A percentile compares a stretch with the other conserved stretches of the same genome.
These are phyloP conservation scores for Hemichromis elongatus DNA, from an alignment of 2,113 vertebrate genomes.

Conservation along the genomic window DNA sequence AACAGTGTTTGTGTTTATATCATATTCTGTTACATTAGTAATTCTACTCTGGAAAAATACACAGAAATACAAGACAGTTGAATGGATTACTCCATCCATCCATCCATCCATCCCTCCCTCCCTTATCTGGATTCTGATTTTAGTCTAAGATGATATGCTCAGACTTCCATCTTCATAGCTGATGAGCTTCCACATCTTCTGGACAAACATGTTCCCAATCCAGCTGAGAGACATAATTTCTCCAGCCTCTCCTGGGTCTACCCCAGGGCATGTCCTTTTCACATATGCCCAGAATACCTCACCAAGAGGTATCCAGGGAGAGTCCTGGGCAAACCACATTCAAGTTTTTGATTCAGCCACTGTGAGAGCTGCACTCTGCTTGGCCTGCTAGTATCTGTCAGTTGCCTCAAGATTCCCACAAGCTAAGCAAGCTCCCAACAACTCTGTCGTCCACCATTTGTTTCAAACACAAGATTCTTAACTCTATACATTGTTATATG, in stretches of 20 bases:
- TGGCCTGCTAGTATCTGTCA: background rate
- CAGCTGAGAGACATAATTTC: background rate
- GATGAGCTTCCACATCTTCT: background rate
- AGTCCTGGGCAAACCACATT: background rate
- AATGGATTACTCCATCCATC: background rate
- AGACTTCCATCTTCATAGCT: background rate
- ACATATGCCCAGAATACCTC: background rate
- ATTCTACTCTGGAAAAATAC: background rate
- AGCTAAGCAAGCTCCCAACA: background rate
- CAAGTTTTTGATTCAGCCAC: background rate
- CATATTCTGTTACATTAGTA: rapidly evolving
- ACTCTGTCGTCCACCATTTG: background rate
- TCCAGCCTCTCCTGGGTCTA: background rate
- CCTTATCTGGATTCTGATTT: background rate
- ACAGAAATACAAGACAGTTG: rapidly evolving
- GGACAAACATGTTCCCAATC: background rate
- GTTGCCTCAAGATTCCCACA: background rate
- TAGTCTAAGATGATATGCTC: background rate
- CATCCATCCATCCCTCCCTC: background rate
- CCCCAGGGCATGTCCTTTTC: too few species aligned
- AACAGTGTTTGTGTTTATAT: background rate
- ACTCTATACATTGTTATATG: background rate
- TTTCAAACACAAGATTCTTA: background rate
- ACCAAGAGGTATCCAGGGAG: background rate
- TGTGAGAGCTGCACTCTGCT: background rate